Evolutionary conservation across 2,113 vertebrate genomes (phyloP).

Genomic region (Gallinago media): DNA sequence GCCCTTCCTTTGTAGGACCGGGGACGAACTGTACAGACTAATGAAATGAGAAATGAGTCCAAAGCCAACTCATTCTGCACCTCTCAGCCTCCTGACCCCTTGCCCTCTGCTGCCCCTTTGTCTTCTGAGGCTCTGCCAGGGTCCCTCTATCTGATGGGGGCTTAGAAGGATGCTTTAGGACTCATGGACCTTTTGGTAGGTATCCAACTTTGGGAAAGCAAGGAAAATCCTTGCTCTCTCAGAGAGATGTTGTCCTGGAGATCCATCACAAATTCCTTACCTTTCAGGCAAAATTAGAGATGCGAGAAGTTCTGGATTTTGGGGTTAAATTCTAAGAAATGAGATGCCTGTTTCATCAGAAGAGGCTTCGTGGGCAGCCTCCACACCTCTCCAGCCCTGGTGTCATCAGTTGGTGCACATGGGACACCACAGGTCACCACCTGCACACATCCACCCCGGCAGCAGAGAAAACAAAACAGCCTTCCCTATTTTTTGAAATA

Average conservation of each 20-base stretch:
- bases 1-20: not conserved
- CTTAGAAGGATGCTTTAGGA: not conserved
- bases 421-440: fast-evolving
- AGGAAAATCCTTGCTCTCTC: not conserved
- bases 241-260: not conserved
- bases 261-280: not conserved
- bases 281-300: not conserved
- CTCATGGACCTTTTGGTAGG: not conserved
- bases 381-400: not conserved
- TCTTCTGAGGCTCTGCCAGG: not conserved
- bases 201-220: not conserved
- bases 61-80: not conserved
- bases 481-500: not conserved
- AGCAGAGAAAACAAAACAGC: not conserved
- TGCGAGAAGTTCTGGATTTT: not conserved
- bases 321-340: not conserved
- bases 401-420: fast-evolving
- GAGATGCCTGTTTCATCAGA: not conserved
- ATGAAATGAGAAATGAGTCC: not conserved
- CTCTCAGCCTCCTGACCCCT: not conserved
- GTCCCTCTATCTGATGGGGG: not conserved
- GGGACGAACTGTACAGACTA: not conserved
- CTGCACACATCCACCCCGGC: no score
- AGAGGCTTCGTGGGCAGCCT: not conserved
- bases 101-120: not conserved